Conservation (phyloP, 2,797 vertebrate species). For the Salarias fasciatus region DNA sequence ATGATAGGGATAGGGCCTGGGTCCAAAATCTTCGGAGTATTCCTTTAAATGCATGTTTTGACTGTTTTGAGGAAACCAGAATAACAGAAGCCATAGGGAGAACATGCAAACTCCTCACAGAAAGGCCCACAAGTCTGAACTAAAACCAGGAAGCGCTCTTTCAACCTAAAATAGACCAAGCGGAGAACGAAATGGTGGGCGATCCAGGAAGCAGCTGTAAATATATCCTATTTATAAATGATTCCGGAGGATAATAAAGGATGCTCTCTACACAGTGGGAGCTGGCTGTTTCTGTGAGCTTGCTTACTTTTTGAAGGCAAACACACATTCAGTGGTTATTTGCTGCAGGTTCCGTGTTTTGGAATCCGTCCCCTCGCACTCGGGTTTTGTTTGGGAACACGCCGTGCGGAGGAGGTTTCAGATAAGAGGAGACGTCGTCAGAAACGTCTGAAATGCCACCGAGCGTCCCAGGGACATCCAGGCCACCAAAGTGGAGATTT, state of each 20-base stretch:
- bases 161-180: constrained; percentile 67
- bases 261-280: constrained; percentile 62
- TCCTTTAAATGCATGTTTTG: too few species aligned
- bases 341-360: constrained; percentile 62
- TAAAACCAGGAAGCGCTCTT: too few species aligned
- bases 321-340: constrained; percentile 71
- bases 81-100: too few species aligned
- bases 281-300: constrained; percentile 37
- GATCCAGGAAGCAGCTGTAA: constrained; percentile 83
- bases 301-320: constrained; percentile 74
- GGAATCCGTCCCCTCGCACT: constrained; percentile 42
- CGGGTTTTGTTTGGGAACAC: constrained; percentile 69
- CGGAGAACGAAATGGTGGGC: constrained; percentile 59
- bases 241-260: constrained; percentile 69
- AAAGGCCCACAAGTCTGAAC: too few species aligned
- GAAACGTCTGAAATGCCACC: constrained; percentile 28
- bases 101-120: too few species aligned
- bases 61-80: too few species aligned
- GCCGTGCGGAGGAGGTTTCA: constrained; percentile 36
- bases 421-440: not conserved
- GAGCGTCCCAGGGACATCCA: constrained; percentile 29
- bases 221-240: constrained; percentile 81
- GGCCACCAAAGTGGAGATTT: constrained; percentile 20
- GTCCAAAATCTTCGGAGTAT: too few species aligned
- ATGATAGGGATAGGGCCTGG: too few species aligned